Base-by-base conservation (phyloP, 1,140 invertebrate species). In the Brachionus asplanchnoidis region DNA sequence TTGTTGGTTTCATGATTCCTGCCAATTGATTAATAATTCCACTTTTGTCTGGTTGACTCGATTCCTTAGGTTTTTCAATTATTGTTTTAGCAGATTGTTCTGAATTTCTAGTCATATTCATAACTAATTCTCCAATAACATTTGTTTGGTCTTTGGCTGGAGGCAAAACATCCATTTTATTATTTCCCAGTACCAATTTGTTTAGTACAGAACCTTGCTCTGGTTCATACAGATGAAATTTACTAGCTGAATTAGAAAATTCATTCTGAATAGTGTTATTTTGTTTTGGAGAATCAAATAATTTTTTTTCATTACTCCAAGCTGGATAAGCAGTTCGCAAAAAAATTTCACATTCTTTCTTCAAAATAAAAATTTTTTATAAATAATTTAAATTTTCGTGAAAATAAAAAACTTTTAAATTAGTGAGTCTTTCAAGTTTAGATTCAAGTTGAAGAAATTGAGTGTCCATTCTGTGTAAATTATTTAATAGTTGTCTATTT, bases 341-440 rank as follows among this genome's bases (percentile, higher is more conserved):
- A 68, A 65, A 82, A 12, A 68, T 44, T 14, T 65, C 65, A 68
- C 79, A 82, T 36, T 82, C 79, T 65, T 82, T 82, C 79, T 82
- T 36, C 7, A 12, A 28, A 28, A 28, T 46, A 23, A 20, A 40
- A 73, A 32, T n/a, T 2, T 17, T 75, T 75, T 44, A 7, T 23
- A 23, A 44, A 75, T 23, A 11, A 8, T 20, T 23, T 20, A 17
- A 75, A 20, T 20, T 9, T 28, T 56, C 36, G 28, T 8, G 0
- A 40, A 50, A 28, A 77, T 17, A 77, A 65, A 36, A 36, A 65
- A 82, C 79, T 65, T 82, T 82, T 44, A 82, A 14, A 36, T 82
- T 82, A 23, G 23, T 60, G 1, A 82, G 32, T 65, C 79, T 40
- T 40, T 60, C 79, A 28, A 82, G 53, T 60, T 82, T 82, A 11